Evolutionary conservation across 2,113 vertebrate species (phyloP).

Genomic region (Oncorhynchus keta): DNA sequence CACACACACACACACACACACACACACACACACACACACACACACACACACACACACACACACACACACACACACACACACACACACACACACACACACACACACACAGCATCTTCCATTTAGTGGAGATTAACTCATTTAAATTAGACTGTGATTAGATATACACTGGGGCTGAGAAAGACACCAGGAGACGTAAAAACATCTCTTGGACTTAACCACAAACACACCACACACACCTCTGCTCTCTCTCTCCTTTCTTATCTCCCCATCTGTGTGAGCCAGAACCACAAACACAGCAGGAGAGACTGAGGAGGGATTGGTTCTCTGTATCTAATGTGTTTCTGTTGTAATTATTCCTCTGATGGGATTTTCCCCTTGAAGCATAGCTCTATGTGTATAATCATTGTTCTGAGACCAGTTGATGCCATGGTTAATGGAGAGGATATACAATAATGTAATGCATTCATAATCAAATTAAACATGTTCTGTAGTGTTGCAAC

Average conservation of each 20-base stretch:
- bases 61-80: neutral
- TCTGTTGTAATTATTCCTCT: slow-evolving; percentile 28
- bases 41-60: neutral
- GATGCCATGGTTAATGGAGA: too few species aligned
- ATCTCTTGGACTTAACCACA: too few species aligned
- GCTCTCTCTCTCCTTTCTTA: too few species aligned
- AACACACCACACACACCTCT: neutral
- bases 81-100: neutral
- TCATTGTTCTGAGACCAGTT: too few species aligned
- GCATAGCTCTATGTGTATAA: too few species aligned
- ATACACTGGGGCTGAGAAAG: neutral
- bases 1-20: neutral
- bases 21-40: neutral
- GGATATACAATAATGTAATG: too few species aligned
- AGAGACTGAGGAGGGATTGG: too few species aligned
- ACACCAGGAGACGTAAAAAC: neutral
- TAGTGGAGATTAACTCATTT: neutral
- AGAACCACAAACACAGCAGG: too few species aligned
- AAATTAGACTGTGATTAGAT: neutral
- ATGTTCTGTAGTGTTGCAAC: neutral
- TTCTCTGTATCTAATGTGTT: neutral
- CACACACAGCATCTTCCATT: neutral
- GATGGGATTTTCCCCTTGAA: slow-evolving; percentile 15
- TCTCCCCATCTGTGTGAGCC: too few species aligned
- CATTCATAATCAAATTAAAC: neutral